A percentile compares a stretch with the other conserved stretches of the same genome.
phyloP scores from a whole-genome alignment of 2,113 vertebrate genomes.

The Sander lucioperca region DNA sequence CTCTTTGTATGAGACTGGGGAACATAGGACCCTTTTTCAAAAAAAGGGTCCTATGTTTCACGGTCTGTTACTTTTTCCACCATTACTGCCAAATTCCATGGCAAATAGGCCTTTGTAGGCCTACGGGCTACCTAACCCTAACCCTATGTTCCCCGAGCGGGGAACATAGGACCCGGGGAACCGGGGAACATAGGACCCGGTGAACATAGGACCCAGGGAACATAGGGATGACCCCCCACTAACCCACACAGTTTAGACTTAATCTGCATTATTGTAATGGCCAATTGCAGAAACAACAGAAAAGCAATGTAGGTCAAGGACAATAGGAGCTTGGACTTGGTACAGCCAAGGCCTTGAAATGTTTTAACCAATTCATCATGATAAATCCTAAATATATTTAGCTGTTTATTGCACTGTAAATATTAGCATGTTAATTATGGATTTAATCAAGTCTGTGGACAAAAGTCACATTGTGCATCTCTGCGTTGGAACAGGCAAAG shows the following conservation, averaged over 20 bases:
- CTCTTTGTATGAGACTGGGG: too few species aligned
- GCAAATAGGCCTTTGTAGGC: too few species aligned
- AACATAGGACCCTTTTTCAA: too few species aligned
- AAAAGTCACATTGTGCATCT: constrained; percentile 2
- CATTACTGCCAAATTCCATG: too few species aligned
- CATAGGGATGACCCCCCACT: too few species aligned
- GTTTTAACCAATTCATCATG: neutral
- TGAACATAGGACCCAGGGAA: too few species aligned
- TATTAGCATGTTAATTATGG: neutral
- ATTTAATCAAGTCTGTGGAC: neutral
- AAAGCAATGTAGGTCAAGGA: neutral
- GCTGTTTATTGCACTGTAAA: neutral
- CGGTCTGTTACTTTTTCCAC: too few species aligned
- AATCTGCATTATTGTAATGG: neutral
- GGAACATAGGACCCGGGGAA: too few species aligned
- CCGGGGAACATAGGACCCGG: too few species aligned
- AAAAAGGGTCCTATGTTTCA: too few species aligned
- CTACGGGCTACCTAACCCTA: too few species aligned
- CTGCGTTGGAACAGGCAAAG: neutral
- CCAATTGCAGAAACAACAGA: neutral
- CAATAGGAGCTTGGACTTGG: neutral
- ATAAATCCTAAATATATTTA: neutral
- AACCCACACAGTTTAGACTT: neutral
- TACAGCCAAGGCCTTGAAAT: neutral
- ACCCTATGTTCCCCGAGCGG: too few species aligned